Evolutionary conservation across 2,797 vertebrate genomes (phyloP), one percentile per base, ranked within the genome.

Genomic region (Rhinophrynus dorsalis): DNA sequence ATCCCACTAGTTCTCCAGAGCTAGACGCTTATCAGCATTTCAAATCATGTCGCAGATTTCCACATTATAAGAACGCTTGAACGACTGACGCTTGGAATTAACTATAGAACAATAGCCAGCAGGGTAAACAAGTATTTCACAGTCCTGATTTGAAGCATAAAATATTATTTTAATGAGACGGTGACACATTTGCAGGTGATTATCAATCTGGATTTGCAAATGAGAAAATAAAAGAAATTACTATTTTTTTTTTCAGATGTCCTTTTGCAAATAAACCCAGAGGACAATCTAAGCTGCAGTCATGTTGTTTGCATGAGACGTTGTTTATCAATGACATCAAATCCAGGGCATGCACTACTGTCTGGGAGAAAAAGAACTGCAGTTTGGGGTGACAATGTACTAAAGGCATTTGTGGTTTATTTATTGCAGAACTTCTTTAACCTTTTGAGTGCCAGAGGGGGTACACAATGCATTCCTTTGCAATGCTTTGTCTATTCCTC

Each of bases 41-140:
- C 52, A 63, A 58, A 71, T 64, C 51, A 71, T 50, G 40, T 23
- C 48, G 68, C 59, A 64, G 52, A 57, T 64, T 72, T 58, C 27
- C 32, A 63, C 30, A 57, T 64, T 64, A 64, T 51, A 48, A 50
- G 60, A 70, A 55, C 23, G 40, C 51, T 57, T 26, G n/a, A 50
- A 67, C 42, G 18, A 38, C 30, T 54, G 40, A 33, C 15, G 21
- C 68, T 58, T n/a, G 40, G 44, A 72, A 72, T 72, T 64, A 71
- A 55, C 42, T 58, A 42, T 58, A 72, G 33, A 72, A 72, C 68
- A 72, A 72, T 72, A 65, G 68, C 68, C 68, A 72, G 68, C 68
- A 72, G 68, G 61, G 68, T 72, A 72, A 72, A 72, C 68, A 65
- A 72, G 68, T 65, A 64, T 64, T 64, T 65, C 68, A 72, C 68